These are phyloP conservation scores for Microtus pennsylvanicus DNA, from an alignment of 2,113 vertebrate genomes.

Conservation along the genomic window DNA sequence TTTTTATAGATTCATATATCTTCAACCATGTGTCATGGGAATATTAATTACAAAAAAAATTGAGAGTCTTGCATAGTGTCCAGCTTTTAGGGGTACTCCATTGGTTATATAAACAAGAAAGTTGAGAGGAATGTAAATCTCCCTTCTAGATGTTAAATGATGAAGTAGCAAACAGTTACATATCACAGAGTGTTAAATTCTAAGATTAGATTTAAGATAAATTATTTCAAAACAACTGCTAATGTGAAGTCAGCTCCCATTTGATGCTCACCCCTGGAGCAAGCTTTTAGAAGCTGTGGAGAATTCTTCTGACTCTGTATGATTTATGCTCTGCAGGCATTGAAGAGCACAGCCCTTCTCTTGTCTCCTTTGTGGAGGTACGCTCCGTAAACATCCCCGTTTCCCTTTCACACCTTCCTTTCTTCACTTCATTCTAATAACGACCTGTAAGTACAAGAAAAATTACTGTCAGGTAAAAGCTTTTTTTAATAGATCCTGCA, in stretches of 20 bases:
- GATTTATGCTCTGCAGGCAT: neutral
- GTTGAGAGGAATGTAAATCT: neutral
- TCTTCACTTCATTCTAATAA: constrained; percentile 68
- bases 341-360: neutral
- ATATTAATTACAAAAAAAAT: neutral
- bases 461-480: constrained; percentile 74
- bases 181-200: neutral
- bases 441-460: constrained; percentile 72
- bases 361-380: neutral
- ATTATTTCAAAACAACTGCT: neutral
- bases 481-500: constrained; percentile 74
- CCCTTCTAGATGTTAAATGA: neutral
- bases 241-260: neutral
- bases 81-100: neutral
- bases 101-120: neutral
- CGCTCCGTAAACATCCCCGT: constrained; percentile 36
- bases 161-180: neutral
- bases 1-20: neutral
- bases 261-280: neutral
- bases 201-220: neutral
- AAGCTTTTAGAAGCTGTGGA: neutral
- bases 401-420: constrained; percentile 42
- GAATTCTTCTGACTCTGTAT: neutral
- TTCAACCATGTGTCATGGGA: neutral
- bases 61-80: neutral